Conservation (phyloP, 2,797 vertebrate genomes). For the Ceryle rudis region DNA sequence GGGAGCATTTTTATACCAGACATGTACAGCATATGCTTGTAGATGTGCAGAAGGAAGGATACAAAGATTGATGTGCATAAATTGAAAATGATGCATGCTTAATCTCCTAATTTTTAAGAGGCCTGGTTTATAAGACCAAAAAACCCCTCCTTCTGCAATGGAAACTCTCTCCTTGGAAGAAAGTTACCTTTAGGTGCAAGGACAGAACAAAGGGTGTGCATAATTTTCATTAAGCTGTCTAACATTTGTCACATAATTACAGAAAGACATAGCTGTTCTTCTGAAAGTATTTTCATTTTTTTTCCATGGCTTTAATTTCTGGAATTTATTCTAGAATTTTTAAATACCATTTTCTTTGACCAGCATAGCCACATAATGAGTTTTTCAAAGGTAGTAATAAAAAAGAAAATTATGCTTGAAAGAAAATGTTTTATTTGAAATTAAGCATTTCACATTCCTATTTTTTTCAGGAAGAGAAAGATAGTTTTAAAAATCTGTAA, state of each 20-base stretch:
- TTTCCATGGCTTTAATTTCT: neutral
- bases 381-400: neutral
- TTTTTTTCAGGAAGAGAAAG: neutral
- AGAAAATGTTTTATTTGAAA: neutral
- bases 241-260: neutral
- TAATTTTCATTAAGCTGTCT: neutral
- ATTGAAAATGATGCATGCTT: neutral
- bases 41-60: neutral
- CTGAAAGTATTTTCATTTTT: neutral
- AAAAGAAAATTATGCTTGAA: neutral
- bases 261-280: neutral
- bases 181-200: neutral
- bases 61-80: neutral
- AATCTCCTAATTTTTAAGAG: neutral
- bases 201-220: neutral
- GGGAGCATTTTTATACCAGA: neutral
- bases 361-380: neutral
- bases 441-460: neutral
- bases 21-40: neutral
- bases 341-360: neutral
- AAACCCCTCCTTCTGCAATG: fast-evolving
- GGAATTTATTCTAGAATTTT: neutral
- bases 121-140: neutral
- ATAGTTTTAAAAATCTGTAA: neutral
- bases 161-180: neutral